Conservation (phyloP, 1,140 invertebrate species). For the Drusus annulatus region DNA sequence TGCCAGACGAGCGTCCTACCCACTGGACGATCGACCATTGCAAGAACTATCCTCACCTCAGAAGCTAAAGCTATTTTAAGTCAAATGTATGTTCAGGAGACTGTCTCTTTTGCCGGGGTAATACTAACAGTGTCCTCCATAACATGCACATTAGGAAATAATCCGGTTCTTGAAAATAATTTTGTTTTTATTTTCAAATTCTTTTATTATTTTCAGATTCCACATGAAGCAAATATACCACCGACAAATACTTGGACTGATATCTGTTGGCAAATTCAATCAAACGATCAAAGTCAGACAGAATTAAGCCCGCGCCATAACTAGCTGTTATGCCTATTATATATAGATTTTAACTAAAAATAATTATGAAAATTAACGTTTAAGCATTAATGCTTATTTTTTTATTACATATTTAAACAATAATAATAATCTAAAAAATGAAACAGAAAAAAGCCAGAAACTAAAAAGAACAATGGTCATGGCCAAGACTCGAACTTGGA, state of each 20-base stretch:
- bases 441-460: too few relatives aligned
- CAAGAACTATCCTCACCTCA: too few relatives aligned
- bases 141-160: too few relatives aligned
- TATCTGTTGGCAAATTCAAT: conserved; percentile 54
- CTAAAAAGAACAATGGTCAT: too few relatives aligned
- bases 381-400: too few relatives aligned
- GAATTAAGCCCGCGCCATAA: neutral
- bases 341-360: too few relatives aligned
- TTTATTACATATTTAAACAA: too few relatives aligned
- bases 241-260: conserved; percentile 45
- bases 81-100: neutral
- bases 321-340: too few relatives aligned
- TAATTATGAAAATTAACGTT: too few relatives aligned
- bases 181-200: neutral
- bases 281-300: conserved; percentile 29
- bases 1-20: neutral
- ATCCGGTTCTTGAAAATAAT: neutral
- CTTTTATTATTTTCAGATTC: conserved; percentile 53
- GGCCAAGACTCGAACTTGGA: too few relatives aligned
- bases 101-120: neutral
- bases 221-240: conserved; percentile 56
- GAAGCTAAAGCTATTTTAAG: too few relatives aligned
- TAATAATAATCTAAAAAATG: too few relatives aligned
- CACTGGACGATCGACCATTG: neutral
- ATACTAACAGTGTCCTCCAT: neutral